A percentile compares a stretch with the other conserved stretches of the same genome.
These are phyloP conservation scores for Pseudoatta argentina DNA, from an alignment of 1,140 invertebrate species.

Conservation along the genomic window DNA sequence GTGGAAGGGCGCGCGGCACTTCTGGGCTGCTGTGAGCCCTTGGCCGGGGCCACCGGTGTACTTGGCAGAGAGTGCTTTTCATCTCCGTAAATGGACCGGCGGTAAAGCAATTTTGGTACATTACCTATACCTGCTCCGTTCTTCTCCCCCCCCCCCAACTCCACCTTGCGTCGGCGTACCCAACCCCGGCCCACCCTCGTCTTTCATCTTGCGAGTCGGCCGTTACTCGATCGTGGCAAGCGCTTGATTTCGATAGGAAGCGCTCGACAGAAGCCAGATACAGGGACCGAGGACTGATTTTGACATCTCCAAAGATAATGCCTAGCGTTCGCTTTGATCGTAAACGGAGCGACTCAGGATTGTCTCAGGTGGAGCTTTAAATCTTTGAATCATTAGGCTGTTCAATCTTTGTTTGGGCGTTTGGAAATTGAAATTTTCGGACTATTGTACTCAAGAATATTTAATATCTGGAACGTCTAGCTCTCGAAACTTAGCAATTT, in stretches of 20 bases:
- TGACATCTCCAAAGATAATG: constrained; percentile 42
- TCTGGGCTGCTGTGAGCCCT: constrained; percentile 76
- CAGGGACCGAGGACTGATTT: constrained; percentile 66
- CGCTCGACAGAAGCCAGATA: constrained; percentile 45
- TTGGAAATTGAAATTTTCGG: not conserved
- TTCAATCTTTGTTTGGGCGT: not conserved
- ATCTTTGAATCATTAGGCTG: constrained; percentile 14
- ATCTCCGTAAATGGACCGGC: constrained; percentile 85
- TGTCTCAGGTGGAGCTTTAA: not conserved
- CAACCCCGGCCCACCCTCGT: constrained; percentile 50
- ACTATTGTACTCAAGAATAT: not conserved
- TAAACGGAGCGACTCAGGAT: constrained; percentile 5
- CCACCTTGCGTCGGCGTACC: constrained; percentile 48
- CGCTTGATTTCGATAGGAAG: constrained; percentile 76
- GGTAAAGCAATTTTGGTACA: constrained; percentile 86
- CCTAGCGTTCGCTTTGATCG: constrained; percentile 60
- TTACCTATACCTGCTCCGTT: constrained; percentile 82
- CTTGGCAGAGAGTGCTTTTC: constrained; percentile 86
- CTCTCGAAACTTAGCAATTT: not conserved
- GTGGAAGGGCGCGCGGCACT: constrained; percentile 77
- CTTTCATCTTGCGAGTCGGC: constrained; percentile 73
- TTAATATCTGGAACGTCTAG: not conserved
- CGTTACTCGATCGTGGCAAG: constrained; percentile 72
- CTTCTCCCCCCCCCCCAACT: constrained; percentile 24
- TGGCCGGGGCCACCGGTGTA: constrained; percentile 81